Conservation (phyloP, 2,113 vertebrate genomes). For the Ptilorrhoa leucosticta region DNA sequence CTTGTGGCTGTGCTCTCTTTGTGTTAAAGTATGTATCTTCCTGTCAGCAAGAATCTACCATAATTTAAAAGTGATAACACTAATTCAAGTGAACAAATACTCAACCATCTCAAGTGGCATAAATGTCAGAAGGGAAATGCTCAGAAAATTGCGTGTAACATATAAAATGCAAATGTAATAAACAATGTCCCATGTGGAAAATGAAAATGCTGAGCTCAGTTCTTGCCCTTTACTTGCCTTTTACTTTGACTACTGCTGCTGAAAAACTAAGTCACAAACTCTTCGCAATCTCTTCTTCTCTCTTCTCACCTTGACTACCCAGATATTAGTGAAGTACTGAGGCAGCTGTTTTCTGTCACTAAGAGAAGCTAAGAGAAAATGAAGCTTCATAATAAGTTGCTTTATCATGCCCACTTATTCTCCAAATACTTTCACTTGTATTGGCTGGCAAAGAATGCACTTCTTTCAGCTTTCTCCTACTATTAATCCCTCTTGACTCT, state of each 20-base stretch:
- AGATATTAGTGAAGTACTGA: neutral
- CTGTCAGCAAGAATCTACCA: neutral
- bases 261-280: constrained; percentile 10
- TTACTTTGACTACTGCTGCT: neutral
- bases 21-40: neutral
- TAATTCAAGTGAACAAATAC: neutral
- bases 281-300: neutral
- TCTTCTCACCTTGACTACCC: neutral
- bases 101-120: neutral
- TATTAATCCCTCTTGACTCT: neutral
- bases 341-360: neutral
- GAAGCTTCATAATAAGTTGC: neutral
- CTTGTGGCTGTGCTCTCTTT: neutral
- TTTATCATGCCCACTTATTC: neutral
- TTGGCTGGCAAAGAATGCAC: neutral
- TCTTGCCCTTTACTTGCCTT: constrained; percentile 39
- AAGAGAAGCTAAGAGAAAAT: neutral
- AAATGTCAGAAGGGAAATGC: neutral
- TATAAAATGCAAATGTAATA: constrained; percentile 40
- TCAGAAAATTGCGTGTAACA: constrained; percentile 8
- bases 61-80: neutral
- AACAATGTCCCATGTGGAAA: constrained; percentile 1
- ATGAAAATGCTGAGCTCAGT: constrained; percentile 16
- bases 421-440: neutral
- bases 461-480: neutral